Conservation (phyloP, 2,797 vertebrate genomes). For the Spheniscus humboldti region DNA sequence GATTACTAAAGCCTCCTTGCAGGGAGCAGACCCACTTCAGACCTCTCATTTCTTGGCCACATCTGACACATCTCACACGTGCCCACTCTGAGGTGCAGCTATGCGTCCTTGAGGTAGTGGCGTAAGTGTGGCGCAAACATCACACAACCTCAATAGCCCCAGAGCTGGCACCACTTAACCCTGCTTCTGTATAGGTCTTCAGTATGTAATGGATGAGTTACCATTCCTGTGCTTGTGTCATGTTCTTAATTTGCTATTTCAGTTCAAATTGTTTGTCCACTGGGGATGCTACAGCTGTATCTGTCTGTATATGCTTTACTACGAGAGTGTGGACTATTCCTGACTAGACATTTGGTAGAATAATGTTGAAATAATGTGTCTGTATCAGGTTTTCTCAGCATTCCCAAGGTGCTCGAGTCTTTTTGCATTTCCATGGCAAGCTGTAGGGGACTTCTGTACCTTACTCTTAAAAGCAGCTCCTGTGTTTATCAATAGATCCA, state of each 20-base stretch:
- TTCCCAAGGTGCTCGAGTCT: neutral
- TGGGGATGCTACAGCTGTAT: neutral
- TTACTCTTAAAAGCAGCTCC: neutral
- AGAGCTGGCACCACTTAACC: neutral
- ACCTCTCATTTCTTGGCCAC: neutral
- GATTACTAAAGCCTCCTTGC: neutral
- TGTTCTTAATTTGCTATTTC: neutral
- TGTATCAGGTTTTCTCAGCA: neutral
- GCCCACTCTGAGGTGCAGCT: neutral
- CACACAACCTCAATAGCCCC: neutral
- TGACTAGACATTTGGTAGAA: neutral
- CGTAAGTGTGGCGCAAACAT: neutral
- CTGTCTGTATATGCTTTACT: neutral
- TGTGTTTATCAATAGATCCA: neutral
- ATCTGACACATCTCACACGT: neutral
- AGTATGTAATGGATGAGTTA: neutral
- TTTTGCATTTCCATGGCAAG: neutral
- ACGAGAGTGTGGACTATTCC: neutral
- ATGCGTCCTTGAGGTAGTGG: neutral
- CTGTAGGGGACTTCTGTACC: accelerated
- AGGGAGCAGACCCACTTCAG: neutral
- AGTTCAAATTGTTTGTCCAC: neutral
- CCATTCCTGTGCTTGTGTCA: neutral
- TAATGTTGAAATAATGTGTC: neutral
- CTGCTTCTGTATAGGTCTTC: neutral